Base-by-base conservation (phyloP, 2,113 vertebrate species). In the Calidris pugnax region DNA sequence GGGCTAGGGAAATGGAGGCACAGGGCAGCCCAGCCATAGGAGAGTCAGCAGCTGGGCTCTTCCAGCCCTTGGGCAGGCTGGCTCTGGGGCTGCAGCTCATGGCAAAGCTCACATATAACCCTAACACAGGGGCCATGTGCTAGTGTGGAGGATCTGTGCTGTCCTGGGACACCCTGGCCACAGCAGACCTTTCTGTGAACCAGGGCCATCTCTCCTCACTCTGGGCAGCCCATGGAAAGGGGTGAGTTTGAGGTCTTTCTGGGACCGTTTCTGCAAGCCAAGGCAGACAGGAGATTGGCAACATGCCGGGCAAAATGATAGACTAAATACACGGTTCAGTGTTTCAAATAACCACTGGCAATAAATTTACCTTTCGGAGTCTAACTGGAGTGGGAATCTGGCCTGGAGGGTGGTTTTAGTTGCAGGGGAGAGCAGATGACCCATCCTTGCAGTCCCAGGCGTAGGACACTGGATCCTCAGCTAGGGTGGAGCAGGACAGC, bases 341-440 rank as follows among this genome's bases (percentile, higher is more conserved):
- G 32, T 75, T 92, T 73, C 37, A 50, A 48, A 87, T 85, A 93
- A 80, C 68, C 55, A 57, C 71, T 84, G 90, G 37, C 79, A 90
- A 88, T 87, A 91, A 95, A 91, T 95, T 89, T 62, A 89, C 47
- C 64, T 94, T 95, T 83, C 15, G 12, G 74, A 93, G 69, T 48
- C 56, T 85, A 92, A 92, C 68, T 51, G 53, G 51, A 57, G 63
- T 11, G 30, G 82, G 59, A 91, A 43, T 83, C 50, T 64, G 59
- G 24, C 59, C 60, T 85, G 67, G 63, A 85, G 41, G 11, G 30
- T 68, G 10, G 23, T 48, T 90, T 72, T 56, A 67, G 27, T 82
- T 33, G 4, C 62, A 66, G 39, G 22, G 33, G 33, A 41, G 30
- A 73, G 39, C 66, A 87, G 62, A 32, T 71, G 33, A 50, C n/a